Conservation (phyloP, 2,113 vertebrate genomes). For the Ramphastos sulfuratus region DNA sequence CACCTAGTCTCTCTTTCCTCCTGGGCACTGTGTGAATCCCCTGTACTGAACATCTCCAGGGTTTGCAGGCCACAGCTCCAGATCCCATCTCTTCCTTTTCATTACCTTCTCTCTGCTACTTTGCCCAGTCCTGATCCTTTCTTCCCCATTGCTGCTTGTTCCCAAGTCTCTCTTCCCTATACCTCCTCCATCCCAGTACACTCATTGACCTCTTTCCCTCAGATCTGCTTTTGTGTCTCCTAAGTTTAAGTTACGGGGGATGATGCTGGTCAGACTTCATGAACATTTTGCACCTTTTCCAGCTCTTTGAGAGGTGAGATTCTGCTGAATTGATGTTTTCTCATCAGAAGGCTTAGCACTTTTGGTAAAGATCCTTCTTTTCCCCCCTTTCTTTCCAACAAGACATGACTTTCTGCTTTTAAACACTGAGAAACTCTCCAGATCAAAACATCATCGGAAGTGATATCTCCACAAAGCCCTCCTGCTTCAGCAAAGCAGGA, state of each 20-base stretch:
- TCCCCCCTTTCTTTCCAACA: background rate
- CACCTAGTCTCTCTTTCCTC: background rate
- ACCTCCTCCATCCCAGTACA: background rate
- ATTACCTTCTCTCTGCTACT: background rate
- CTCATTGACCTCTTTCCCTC: background rate
- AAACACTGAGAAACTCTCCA: background rate
- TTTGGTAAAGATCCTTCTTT: background rate
- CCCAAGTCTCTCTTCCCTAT: background rate
- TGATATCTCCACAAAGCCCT: background rate
- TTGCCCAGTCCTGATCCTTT: background rate
- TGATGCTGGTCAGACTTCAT: background rate
- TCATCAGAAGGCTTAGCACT: background rate
- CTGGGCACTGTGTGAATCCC: background rate
- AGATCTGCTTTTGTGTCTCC: background rate
- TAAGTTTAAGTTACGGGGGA: background rate
- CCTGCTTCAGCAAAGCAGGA: background rate
- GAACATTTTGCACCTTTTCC: background rate
- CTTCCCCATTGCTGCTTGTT: accelerated
- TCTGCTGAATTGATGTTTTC: background rate
- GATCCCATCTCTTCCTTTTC: background rate
- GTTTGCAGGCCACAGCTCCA: background rate
- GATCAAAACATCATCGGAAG: background rate
- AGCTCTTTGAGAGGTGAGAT: background rate
- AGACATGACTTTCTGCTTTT: background rate
- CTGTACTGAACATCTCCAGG: background rate